phyloP scores from a whole-genome alignment of 2,888 invertebrate species.

The Leucophenga maculata region DNA sequence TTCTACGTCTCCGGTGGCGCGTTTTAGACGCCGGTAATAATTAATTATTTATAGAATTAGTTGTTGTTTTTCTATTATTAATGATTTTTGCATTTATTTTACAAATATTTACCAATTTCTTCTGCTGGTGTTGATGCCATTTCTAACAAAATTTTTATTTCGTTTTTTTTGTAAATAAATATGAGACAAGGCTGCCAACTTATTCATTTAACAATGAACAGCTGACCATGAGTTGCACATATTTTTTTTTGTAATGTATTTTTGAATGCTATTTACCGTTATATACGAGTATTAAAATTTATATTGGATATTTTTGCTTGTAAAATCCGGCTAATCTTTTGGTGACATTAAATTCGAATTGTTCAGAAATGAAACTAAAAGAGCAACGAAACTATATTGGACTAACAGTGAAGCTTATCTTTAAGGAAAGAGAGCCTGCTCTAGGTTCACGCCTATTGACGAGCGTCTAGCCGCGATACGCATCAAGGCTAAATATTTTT shows the following conservation, averaged over 20 bases:
- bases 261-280: too few species aligned
- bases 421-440: too few species aligned
- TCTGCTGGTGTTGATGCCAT: slow-evolving; percentile 69
- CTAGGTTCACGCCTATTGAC: too few species aligned
- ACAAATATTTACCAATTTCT: slow-evolving; percentile 68
- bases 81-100: not conserved
- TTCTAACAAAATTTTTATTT: slow-evolving; percentile 44
- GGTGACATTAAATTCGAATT: too few species aligned
- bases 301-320: too few species aligned
- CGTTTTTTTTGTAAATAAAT: slow-evolving; percentile 9
- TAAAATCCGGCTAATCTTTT: too few species aligned
- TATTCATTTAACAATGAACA: not conserved
- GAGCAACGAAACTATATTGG: too few species aligned
- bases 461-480: too few species aligned
- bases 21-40: not conserved
- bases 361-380: too few species aligned
- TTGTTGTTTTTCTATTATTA: not conserved
- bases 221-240: not conserved
- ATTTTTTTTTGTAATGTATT: not conserved
- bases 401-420: too few species aligned
- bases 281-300: too few species aligned
- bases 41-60: not conserved
- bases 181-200: not conserved
- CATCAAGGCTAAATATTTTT: too few species aligned
- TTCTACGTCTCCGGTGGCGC: not conserved